Base-by-base conservation (phyloP, 2,888 invertebrate species). In the Tetranychus piercei region DNA sequence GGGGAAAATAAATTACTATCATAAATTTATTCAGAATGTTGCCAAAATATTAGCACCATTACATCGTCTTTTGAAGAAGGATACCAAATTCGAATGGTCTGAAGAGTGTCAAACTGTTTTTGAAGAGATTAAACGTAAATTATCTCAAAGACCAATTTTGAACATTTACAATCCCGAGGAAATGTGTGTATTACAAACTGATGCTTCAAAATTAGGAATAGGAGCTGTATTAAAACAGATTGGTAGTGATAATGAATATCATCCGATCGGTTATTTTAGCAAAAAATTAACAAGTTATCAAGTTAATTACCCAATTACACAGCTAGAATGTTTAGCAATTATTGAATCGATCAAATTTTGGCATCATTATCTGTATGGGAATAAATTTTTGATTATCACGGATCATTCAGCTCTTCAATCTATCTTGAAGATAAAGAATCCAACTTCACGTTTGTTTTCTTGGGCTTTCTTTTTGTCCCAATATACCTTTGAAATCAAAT, bases 201-300 rank as follows among this genome's bases (percentile, higher is more conserved):
- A 80, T 77, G 79, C 79, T 7, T 78, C 78, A 76, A 79, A 77
- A 72, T 67, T 77, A 23, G 79, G 76, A 18, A 65, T 76, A 65
- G 79, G 79, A 8, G 76, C 75, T 67, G 77, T 79, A 18, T 73
- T 79, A 22, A 22, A 78, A 4, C 80, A 80, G 72, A 76, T 77
- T 71, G 77, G 76, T 75, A 75, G 78, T 6, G 65, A 75, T 74
- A 76, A 75, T 22, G 72, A 77, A 64, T 75, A 77, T 43, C 78
- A 78, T 44, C 77, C 78, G 18, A 23, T 76, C 1, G 75, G 45
- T 8, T 76, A 75, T 67, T 71, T 67, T 44, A 64, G 64, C 0
- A 34, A 75, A 77, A 78, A 77, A 66, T 77, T 79, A 23, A 74
- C 74, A 23, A 72, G 64, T 43, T 76, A 77, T 74, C 78, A 80